phyloP scores from a whole-genome alignment of 2,888 invertebrate genomes.

The Caenorhabditis virilis region DNA sequence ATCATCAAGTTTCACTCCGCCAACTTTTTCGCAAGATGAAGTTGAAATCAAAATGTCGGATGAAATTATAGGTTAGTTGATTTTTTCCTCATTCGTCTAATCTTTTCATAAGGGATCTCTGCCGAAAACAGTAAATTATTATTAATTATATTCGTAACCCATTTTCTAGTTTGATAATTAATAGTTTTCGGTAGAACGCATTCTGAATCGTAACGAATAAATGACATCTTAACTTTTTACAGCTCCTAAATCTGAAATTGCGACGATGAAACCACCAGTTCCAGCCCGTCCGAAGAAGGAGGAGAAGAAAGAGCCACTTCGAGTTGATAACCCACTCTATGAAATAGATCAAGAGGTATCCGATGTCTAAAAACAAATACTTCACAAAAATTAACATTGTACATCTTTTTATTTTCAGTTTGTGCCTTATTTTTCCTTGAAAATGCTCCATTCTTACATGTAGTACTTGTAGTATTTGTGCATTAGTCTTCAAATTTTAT shows the following conservation, averaged over 20 bases:
- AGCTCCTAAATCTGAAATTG: too few species aligned
- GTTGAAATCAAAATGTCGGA: slow-evolving; percentile 22
- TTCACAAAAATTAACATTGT: slow-evolving; percentile 13
- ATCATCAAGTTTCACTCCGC: slow-evolving; percentile 16
- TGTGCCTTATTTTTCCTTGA: slow-evolving; percentile 8
- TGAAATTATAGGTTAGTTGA: slow-evolving; percentile 19
- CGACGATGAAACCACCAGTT: slow-evolving; percentile 30
- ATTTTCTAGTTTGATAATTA: too few species aligned
- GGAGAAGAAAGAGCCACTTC: slow-evolving; percentile 21
- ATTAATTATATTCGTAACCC: too few species aligned
- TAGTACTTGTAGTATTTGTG: background rate
- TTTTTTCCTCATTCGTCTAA: background rate
- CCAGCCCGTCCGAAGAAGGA: slow-evolving; percentile 46
- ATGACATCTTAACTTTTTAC: slow-evolving; percentile 1
- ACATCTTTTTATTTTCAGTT: slow-evolving; percentile 9
- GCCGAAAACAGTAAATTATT: too few species aligned
- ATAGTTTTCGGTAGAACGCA: too few species aligned
- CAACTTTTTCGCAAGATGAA: slow-evolving; percentile 21
- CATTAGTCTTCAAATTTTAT: background rate
- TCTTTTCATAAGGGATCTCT: background rate
- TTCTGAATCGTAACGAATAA: background rate
- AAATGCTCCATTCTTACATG: background rate
- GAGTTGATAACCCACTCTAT: slow-evolving; percentile 46
- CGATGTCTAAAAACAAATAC: slow-evolving; percentile 26
- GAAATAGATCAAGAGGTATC: slow-evolving; percentile 39